A percentile compares a stretch with the other conserved stretches of the same genome.
Conservation (phyloP, 2,888 invertebrate genomes). For the Ischnus inquisitorius region DNA sequence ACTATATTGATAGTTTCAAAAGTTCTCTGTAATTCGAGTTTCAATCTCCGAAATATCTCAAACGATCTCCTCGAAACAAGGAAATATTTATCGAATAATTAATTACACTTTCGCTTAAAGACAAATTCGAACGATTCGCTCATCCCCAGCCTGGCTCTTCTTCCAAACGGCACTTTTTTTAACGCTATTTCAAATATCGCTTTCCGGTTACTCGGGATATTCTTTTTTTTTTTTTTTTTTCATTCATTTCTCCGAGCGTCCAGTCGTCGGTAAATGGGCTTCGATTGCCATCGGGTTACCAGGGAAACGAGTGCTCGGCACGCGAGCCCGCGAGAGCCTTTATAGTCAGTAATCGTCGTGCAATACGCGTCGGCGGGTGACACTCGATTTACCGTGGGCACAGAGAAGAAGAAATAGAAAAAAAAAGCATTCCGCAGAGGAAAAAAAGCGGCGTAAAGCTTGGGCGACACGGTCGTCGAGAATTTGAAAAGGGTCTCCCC, state of each 20-base stretch:
- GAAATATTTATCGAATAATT: not conserved
- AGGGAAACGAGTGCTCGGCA: slow-evolving; percentile 43
- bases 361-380: slow-evolving; percentile 69
- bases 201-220: not conserved
- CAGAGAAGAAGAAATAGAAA: slow-evolving; percentile 44
- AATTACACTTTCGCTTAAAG: not conserved
- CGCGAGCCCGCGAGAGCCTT: slow-evolving; percentile 51
- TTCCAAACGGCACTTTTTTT: slow-evolving; percentile 1
- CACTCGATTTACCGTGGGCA: slow-evolving; percentile 69
- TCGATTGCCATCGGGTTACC: slow-evolving; percentile 77
- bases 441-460: slow-evolving; percentile 31
- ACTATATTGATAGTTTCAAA: not conserved
- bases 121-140: slow-evolving; percentile 3
- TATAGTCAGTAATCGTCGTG: slow-evolving; percentile 69
- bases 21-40: not conserved
- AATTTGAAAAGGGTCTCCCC: slow-evolving; percentile 35
- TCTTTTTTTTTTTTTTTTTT: slow-evolving; percentile 46
- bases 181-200: slow-evolving; percentile 1
- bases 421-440: not conserved
- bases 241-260: slow-evolving; percentile 52
- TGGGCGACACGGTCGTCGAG: slow-evolving; percentile 40
- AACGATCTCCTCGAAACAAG: not conserved
- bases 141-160: not conserved
- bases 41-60: not conserved
- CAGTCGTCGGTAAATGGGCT: slow-evolving; percentile 76